Conservation (phyloP, 2,113 vertebrate species). For the Tyto alba region DNA sequence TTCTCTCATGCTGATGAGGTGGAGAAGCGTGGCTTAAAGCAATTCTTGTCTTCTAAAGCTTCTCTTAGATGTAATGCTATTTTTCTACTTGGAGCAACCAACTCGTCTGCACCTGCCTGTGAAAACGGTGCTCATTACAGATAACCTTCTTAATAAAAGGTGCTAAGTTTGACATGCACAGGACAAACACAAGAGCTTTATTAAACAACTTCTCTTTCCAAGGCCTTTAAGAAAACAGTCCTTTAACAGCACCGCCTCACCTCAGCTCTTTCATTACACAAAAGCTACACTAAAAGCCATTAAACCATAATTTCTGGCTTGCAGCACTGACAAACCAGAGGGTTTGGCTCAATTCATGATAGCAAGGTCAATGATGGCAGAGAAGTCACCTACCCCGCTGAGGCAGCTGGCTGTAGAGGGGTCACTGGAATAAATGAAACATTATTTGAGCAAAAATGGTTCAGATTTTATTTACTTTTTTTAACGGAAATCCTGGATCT, state of each 20-base stretch:
- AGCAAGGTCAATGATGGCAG: not conserved
- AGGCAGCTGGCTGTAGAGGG: not conserved
- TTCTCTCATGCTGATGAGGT: not conserved
- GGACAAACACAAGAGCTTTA: not conserved
- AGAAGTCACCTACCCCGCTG: not conserved
- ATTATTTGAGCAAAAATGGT: not conserved
- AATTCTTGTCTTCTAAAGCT: not conserved
- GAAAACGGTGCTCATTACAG: not conserved
- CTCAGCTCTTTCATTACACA: not conserved
- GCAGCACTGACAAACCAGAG: not conserved
- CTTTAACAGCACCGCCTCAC: not conserved
- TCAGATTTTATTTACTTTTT: not conserved
- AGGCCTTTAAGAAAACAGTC: not conserved
- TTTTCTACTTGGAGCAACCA: not conserved
- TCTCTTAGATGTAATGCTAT: fast-evolving
- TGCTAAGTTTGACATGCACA: not conserved
- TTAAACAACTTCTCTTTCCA: not conserved
- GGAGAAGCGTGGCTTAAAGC: not conserved
- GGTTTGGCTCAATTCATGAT: not conserved
- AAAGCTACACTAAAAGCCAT: not conserved
- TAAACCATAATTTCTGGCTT: not conserved
- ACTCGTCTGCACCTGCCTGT: not conserved
- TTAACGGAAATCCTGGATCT: not conserved
- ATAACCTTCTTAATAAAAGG: not conserved
- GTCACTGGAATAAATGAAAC: not conserved